Evolutionary conservation across 2,888 invertebrate species (phyloP).

Genomic region (Cheilosia variabilis): DNA sequence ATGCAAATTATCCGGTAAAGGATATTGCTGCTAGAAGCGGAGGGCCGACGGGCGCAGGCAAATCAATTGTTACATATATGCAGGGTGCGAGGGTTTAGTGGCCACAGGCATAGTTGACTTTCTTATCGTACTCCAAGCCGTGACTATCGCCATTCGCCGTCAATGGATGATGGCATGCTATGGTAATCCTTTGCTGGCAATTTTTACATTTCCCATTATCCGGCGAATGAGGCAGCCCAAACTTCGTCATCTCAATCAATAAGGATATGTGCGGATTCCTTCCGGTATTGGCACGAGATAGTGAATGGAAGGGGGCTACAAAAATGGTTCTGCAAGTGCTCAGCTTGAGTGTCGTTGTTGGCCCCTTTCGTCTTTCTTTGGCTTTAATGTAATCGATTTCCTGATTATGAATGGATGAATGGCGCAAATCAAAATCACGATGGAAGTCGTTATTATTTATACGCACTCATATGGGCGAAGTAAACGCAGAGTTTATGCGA

Average conservation of each 20-base stretch:
- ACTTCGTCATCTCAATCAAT: constrained; percentile 55
- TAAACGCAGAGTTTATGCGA: neutral
- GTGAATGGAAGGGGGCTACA: constrained; percentile 11
- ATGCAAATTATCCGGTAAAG: constrained; percentile 68
- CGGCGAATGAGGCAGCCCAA: constrained; percentile 30
- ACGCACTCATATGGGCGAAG: neutral
- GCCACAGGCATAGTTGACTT: constrained; percentile 30
- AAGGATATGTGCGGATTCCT: constrained; percentile 40
- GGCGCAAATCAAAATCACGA: constrained; percentile 18
- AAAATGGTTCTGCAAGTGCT: neutral
- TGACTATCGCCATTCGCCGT: constrained; percentile 34
- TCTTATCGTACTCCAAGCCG: constrained; percentile 22
- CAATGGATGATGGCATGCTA: neutral
- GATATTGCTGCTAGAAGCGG: constrained; percentile 49
- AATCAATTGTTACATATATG: constrained; percentile 57
- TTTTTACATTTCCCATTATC: constrained; percentile 52
- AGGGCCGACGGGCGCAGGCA: constrained; percentile 24
- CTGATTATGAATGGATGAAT: constrained; percentile 22
- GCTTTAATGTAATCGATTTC: constrained; percentile 39
- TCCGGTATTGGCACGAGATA: constrained; percentile 28
- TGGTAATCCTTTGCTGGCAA: constrained; percentile 50
- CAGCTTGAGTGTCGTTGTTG: neutral
- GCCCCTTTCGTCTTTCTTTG: constrained; percentile 6
- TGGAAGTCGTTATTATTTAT: constrained; percentile 8
- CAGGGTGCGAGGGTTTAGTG: constrained; percentile 12